Conservation (phyloP, 2,888 invertebrate genomes). For the Pollenia amentaria region DNA sequence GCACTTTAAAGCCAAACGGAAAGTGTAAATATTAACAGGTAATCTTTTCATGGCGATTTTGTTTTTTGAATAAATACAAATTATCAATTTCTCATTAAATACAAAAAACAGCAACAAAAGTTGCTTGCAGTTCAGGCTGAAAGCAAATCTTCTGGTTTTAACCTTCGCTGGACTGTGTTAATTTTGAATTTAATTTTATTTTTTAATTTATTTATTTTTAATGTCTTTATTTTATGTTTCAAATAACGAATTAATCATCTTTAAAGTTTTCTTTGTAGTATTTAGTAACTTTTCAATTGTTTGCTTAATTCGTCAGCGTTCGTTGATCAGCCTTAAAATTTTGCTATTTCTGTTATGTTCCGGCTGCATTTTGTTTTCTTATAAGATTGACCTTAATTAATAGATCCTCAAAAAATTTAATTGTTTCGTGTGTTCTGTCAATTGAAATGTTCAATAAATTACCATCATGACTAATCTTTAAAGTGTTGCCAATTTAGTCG, state of each 20-base stretch:
- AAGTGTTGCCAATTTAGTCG: constrained; percentile 52
- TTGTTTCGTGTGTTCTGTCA: constrained; percentile 14
- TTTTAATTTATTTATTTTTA: too few species aligned
- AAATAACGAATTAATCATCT: not conserved
- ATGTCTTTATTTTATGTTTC: not conserved
- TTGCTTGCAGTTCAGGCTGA: too few species aligned
- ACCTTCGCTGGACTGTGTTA: too few species aligned
- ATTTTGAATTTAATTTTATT: too few species aligned
- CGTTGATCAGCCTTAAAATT: not conserved
- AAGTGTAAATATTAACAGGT: constrained; percentile 65
- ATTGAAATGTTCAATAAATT: constrained; percentile 22
- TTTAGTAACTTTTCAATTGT: not conserved
- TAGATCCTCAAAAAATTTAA: constrained; percentile 10
- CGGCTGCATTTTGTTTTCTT: constrained; percentile 16
- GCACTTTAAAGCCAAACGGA: constrained; percentile 54
- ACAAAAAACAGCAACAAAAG: not conserved
- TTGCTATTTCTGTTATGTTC: not conserved
- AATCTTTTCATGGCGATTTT: not conserved
- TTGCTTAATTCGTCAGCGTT: not conserved
- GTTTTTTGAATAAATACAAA: not conserved
- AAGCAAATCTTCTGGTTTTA: too few species aligned
- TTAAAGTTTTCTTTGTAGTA: not conserved
- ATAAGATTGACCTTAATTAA: constrained; percentile 64
- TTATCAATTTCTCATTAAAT: not conserved
- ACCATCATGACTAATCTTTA: constrained; percentile 21